Conservation (phyloP, 2,888 invertebrate species). For the Germaria angustata region DNA sequence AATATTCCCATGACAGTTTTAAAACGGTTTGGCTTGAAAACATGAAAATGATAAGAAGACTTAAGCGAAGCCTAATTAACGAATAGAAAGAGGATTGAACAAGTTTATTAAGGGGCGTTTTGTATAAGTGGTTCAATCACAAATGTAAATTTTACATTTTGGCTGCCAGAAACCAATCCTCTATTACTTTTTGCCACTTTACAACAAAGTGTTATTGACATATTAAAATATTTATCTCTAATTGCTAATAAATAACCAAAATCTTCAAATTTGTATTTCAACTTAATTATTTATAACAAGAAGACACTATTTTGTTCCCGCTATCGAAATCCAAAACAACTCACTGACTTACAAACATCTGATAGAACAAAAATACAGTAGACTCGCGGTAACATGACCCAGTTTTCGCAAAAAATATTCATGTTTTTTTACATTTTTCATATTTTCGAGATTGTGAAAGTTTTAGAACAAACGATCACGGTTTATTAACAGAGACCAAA, state of each 20-base stretch:
- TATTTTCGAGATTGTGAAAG: too few relatives aligned
- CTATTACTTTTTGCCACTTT: constrained; percentile 27
- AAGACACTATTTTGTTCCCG: not conserved
- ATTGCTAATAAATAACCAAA: constrained; percentile 3
- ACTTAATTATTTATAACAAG: too few relatives aligned
- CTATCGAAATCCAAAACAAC: not conserved
- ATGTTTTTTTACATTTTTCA: too few relatives aligned
- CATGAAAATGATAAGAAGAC: constrained; percentile 35
- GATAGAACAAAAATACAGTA: too few relatives aligned
- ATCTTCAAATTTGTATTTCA: not conserved
- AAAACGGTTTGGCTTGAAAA: constrained; percentile 16
- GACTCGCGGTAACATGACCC: too few relatives aligned
- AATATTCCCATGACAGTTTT: constrained; percentile 54
- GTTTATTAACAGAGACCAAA: too few relatives aligned
- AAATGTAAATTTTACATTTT: constrained; percentile 35
- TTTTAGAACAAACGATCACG: too few relatives aligned
- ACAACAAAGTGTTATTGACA: not conserved
- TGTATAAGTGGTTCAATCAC: constrained; percentile 17
- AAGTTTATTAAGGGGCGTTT: constrained; percentile 51
- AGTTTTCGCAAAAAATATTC: too few relatives aligned
- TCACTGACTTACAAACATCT: too few relatives aligned
- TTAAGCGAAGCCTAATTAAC: not conserved
- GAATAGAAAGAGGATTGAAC: not conserved
- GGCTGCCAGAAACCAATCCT: not conserved
- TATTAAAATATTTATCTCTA: not conserved